Evolutionary conservation across 2,797 vertebrate species (phyloP).

Genomic region (Helostoma temminkii): DNA sequence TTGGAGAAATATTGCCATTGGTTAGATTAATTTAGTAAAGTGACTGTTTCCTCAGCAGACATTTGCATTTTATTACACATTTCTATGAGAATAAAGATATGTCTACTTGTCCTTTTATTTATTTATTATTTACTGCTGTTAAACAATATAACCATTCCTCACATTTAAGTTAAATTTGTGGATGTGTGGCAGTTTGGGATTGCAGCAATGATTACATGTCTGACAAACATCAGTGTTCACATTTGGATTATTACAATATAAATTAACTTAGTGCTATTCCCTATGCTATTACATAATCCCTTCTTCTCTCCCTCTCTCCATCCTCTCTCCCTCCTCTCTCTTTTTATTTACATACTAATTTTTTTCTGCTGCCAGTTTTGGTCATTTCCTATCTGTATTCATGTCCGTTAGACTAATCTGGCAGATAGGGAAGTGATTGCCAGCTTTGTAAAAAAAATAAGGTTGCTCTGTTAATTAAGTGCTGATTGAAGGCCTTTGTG

Average conservation of each 20-base stretch:
- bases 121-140: too few species aligned
- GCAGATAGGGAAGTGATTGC: constrained; percentile 76
- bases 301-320: not conserved
- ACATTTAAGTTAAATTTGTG: too few species aligned
- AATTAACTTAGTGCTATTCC: constrained; percentile 42
- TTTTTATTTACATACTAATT: constrained; percentile 72
- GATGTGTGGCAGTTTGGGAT: not conserved
- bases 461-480: constrained; percentile 86
- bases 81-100: too few species aligned
- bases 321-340: constrained; percentile 10
- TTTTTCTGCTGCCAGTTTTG: constrained; percentile 62
- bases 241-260: constrained; percentile 23
- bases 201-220: too few species aligned
- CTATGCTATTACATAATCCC: constrained; percentile 24
- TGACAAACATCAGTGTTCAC: too few species aligned
- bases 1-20: not conserved
- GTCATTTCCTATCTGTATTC: constrained; percentile 78
- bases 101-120: too few species aligned
- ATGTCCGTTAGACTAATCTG: constrained; percentile 81
- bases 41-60: too few species aligned
- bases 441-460: constrained; percentile 68
- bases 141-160: too few species aligned
- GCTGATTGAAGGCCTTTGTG: constrained; percentile 80
- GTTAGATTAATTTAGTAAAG: not conserved
- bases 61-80: too few species aligned